phyloP scores from a whole-genome alignment of 30 jellyfish, hydroid and myxozoan species.

The Pseudorhiza aurosa region DNA sequence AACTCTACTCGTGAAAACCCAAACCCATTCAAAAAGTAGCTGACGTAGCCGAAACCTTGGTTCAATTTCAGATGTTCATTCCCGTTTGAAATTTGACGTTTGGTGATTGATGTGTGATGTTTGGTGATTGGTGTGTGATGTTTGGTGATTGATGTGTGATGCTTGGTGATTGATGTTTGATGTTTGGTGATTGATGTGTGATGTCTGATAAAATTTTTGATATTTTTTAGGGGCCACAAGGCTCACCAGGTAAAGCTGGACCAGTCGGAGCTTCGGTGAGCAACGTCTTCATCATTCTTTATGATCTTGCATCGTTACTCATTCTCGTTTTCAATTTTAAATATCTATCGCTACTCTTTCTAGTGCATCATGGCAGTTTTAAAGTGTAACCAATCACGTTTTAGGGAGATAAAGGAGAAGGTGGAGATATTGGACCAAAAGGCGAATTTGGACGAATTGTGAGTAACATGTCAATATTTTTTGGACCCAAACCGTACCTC shows the following conservation, averaged over 20 bases:
- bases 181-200: too few relatives aligned
- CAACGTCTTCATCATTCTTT: not conserved
- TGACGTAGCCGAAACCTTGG: too few relatives aligned
- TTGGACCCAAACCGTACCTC: too few relatives aligned
- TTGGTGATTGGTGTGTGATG: too few relatives aligned
- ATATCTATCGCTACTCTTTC: not conserved
- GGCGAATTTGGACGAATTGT: conserved; percentile 75
- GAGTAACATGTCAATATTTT: too few relatives aligned
- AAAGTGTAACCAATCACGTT: not conserved
- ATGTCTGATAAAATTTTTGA: not conserved
- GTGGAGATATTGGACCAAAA: conserved; percentile 73
- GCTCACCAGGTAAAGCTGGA: conserved; percentile 96
- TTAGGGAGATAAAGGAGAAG: conserved; percentile 71
- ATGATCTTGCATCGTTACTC: not conserved
- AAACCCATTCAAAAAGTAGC: too few relatives aligned
- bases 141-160: too few relatives aligned
- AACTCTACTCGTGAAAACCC: not conserved
- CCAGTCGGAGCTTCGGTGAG: conserved; percentile 76
- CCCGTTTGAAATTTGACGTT: too few relatives aligned
- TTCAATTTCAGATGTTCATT: too few relatives aligned
- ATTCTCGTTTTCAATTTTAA: not conserved
- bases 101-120: too few relatives aligned
- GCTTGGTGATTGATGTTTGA: too few relatives aligned
- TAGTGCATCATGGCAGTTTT: not conserved
- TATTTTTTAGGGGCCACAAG: conserved; percentile 86